Conservation (phyloP, 1,140 invertebrate genomes). For the Drosophila sucinea region DNA sequence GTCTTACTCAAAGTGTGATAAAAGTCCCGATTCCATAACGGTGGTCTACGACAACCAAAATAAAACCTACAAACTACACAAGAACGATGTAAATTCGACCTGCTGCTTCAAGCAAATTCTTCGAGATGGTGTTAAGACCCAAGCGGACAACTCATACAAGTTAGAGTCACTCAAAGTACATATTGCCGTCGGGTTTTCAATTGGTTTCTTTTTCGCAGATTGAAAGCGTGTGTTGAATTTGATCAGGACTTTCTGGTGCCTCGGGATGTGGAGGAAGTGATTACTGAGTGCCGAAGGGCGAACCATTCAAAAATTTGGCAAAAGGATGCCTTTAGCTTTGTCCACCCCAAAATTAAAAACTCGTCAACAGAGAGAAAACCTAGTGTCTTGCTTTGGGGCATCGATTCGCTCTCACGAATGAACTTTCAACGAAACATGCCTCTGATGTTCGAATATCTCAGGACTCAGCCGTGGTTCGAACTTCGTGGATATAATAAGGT, state of each 20-base stretch:
- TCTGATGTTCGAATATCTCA: conserved; percentile 58
- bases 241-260: conserved; percentile 61
- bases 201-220: conserved; percentile 27
- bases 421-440: conserved; percentile 82
- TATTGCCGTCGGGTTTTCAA: background rate
- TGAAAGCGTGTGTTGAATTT: conserved; percentile 48
- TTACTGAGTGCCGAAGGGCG: conserved; percentile 55
- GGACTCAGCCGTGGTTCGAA: conserved; percentile 56
- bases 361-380: conserved; percentile 18
- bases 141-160: conserved; percentile 84
- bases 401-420: conserved; percentile 77
- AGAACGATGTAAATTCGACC: conserved; percentile 50
- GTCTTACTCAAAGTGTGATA: conserved; percentile 85
- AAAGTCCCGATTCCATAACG: conserved; percentile 83
- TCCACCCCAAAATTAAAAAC: conserved; percentile 39
- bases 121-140: conserved; percentile 61
- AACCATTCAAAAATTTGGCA: conserved; percentile 35
- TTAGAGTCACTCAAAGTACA: conserved; percentile 34
- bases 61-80: conserved; percentile 51
- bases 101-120: conserved; percentile 85
- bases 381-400: conserved; percentile 70
- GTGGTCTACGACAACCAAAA: conserved; percentile 62
- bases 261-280: conserved; percentile 42
- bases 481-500: conserved; percentile 77
- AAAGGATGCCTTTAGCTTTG: conserved; percentile 65